Evolutionary conservation across 1,140 invertebrate species (phyloP).

Genomic region (Cylas formicarius): DNA sequence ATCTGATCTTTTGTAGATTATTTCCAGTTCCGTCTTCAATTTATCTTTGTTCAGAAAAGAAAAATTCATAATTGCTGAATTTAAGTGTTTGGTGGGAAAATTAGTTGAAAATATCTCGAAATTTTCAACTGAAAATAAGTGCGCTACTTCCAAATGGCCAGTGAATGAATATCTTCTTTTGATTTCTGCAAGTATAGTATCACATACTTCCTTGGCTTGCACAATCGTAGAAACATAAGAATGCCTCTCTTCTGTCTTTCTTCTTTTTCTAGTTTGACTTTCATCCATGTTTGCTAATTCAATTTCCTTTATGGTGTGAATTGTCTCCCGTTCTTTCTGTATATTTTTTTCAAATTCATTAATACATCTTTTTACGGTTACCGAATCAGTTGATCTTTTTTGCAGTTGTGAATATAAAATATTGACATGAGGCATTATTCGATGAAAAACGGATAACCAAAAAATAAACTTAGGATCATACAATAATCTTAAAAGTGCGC

Average conservation of each 20-base stretch:
- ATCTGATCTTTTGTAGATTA: constrained; percentile 25
- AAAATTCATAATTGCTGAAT: constrained; percentile 15
- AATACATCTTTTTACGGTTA: constrained; percentile 11
- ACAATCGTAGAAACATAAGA: constrained; percentile 7
- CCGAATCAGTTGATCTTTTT: constrained; percentile 11
- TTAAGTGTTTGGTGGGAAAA: constrained; percentile 14
- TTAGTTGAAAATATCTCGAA: constrained; percentile 14
- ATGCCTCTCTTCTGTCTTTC: constrained; percentile 6
- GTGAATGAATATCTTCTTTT: constrained; percentile 17
- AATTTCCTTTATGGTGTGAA: constrained; percentile 13
- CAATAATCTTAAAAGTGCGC: constrained; percentile 14
- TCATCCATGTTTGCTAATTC: constrained; percentile 4
- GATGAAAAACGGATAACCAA: constrained; percentile 20
- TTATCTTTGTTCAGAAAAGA: constrained; percentile 17
- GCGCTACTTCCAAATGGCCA: constrained; percentile 17
- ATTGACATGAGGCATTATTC: constrained; percentile 22
- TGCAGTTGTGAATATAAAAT: constrained; percentile 17
- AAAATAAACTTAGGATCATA: constrained; percentile 20
- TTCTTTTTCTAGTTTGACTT: constrained; percentile 7
- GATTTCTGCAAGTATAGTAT: constrained; percentile 18
- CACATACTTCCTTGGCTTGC: constrained; percentile 22
- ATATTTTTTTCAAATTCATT: constrained; percentile 16
- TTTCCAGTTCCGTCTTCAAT: constrained; percentile 23
- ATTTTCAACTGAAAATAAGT: constrained; percentile 18
- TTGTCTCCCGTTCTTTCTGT: constrained; percentile 10